Evolutionary conservation across 1,140 invertebrate species (phyloP).

Genomic region (Trichoplusia ni): DNA sequence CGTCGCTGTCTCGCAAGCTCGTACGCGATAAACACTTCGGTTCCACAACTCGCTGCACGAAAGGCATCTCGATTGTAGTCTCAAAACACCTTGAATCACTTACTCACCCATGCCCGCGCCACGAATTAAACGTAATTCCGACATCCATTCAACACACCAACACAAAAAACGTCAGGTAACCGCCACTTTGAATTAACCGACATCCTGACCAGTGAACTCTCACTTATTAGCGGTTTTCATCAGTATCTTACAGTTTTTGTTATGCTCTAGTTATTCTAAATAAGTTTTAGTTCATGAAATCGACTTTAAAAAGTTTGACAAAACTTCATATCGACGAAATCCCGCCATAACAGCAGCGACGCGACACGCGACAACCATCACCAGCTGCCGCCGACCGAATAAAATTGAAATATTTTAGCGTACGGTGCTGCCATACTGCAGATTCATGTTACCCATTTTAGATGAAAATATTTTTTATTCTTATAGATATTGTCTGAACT

Average conservation of each 20-base stretch:
- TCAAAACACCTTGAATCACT: conserved; percentile 55
- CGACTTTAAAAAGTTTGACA: conserved; percentile 64
- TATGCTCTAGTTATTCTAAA: conserved; percentile 36
- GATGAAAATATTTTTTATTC: background rate
- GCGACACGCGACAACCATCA: conserved; percentile 34
- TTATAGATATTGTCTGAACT: too few species aligned
- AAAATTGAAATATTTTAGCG: conserved; percentile 44
- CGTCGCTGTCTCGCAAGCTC: conserved; percentile 82
- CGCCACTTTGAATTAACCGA: conserved; percentile 81
- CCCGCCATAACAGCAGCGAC: conserved; percentile 62
- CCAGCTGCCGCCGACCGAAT: conserved; percentile 62
- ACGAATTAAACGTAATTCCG: conserved; percentile 77
- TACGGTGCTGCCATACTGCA: conserved; percentile 38
- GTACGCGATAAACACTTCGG: conserved; percentile 86
- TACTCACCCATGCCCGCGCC: conserved; percentile 71
- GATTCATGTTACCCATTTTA: background rate
- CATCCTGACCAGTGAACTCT: conserved; percentile 73
- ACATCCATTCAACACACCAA: conserved; percentile 77
- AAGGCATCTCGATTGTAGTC: conserved; percentile 84
- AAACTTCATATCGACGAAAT: conserved; percentile 71
- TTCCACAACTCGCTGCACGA: conserved; percentile 86
- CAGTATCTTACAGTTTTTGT: conserved; percentile 38
- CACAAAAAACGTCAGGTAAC: conserved; percentile 81
- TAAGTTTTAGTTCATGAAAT: conserved; percentile 50
- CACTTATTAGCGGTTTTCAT: conserved; percentile 52